Percentiles rank a stretch among this genome's conserved stretches.
Evolutionary conservation across 2,888 invertebrate genomes (phyloP).

Genomic region (Amphipoea oculea): DNA sequence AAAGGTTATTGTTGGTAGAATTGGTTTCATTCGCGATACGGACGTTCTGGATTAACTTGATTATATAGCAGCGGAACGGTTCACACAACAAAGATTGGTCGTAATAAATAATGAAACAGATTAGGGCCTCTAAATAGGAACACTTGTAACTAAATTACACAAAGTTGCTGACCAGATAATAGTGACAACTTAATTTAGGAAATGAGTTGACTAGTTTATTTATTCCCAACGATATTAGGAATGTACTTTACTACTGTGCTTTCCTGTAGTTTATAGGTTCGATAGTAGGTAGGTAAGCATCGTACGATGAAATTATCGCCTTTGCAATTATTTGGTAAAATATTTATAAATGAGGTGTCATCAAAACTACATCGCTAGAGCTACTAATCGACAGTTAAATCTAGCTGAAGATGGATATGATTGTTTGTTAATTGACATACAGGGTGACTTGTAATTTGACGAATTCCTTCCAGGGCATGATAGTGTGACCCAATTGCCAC

Average conservation of each 20-base stretch:
- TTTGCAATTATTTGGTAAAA: background rate
- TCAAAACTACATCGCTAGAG: background rate
- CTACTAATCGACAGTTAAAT: background rate
- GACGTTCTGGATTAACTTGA: constrained; percentile 74
- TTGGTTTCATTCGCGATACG: constrained; percentile 78
- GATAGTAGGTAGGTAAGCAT: background rate
- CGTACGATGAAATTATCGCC: background rate
- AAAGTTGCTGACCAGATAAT: constrained; percentile 61
- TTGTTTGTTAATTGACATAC: background rate
- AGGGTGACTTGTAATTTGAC: background rate
- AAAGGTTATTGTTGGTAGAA: constrained; percentile 86
- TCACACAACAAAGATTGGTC: constrained; percentile 48
- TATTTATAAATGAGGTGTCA: background rate
- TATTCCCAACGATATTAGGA: constrained; percentile 26
- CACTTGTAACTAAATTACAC: constrained; percentile 48
- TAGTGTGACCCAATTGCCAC: background rate
- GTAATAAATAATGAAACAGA: constrained; percentile 53
- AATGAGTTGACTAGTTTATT: constrained; percentile 33
- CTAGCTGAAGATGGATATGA: background rate
- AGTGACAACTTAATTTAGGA: constrained; percentile 55
- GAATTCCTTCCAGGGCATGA: background rate
- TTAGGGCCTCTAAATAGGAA: constrained; percentile 48
- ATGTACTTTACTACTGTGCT: background rate
- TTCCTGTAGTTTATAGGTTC: background rate
- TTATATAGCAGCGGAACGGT: constrained; percentile 69